phyloP scores from a whole-genome alignment of 2,888 invertebrate species.

The Leptogaster cylindrica region DNA sequence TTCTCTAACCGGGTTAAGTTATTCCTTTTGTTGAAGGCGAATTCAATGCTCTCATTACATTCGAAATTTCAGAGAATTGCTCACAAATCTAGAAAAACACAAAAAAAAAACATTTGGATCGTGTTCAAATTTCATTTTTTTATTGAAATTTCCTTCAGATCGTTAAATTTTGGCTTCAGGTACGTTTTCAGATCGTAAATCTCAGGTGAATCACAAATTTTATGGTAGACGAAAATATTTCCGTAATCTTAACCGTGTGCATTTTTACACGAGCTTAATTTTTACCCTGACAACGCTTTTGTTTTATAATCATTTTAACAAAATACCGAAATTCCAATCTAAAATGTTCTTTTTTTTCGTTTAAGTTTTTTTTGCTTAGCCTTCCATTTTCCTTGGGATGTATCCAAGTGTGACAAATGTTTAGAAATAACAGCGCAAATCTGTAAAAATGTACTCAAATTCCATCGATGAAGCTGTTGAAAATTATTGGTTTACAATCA shows the following conservation, averaged over 20 bases:
- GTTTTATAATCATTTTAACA: too few relatives aligned
- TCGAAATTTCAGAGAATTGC: too few relatives aligned
- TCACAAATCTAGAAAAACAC: too few relatives aligned
- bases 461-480: slow-evolving; percentile 15
- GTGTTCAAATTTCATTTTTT: slow-evolving; percentile 8
- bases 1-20: slow-evolving; percentile 12
- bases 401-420: not conserved
- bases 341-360: too few relatives aligned
- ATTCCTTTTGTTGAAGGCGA: not conserved
- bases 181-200: slow-evolving; percentile 11
- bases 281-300: too few relatives aligned
- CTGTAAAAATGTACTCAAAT: too few relatives aligned
- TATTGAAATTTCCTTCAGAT: not conserved
- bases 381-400: not conserved
- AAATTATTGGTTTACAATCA: too few relatives aligned
- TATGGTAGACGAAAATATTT: slow-evolving; percentile 8
- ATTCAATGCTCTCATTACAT: not conserved
- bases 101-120: slow-evolving; percentile 25
- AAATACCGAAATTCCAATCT: too few relatives aligned
- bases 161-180: not conserved
- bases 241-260: slow-evolving; percentile 10
- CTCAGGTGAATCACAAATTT: slow-evolving; percentile 29
- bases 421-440: not conserved
- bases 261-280: too few relatives aligned
- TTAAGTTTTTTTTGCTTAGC: too few relatives aligned